Percentiles rank a stretch among this genome's conserved stretches.
Conservation (phyloP, 2,888 invertebrate species). For the Siphlonurus alternatus region DNA sequence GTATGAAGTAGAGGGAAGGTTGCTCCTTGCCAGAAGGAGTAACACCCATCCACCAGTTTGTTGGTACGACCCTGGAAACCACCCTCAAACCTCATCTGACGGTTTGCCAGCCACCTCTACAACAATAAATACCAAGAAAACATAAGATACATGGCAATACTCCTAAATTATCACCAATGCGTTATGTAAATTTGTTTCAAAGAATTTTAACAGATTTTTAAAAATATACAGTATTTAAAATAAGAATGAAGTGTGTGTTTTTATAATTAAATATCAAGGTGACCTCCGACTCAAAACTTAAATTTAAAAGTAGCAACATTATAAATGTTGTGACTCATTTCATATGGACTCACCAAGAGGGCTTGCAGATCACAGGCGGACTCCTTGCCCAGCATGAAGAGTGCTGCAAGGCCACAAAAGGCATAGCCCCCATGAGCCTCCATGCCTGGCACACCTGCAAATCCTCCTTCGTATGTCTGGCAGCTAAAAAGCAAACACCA, state of each 20-base stretch:
- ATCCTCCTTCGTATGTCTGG: conserved; percentile 98
- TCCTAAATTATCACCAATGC: too few species aligned
- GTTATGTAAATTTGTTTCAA: too few species aligned
- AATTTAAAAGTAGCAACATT: conserved; percentile 5
- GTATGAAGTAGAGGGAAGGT: conserved; percentile 75
- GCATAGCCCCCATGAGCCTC: conserved; percentile 99
- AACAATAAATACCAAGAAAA: conserved; percentile 9
- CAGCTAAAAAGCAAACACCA: conserved; percentile 42
- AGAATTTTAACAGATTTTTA: too few species aligned
- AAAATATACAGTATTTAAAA: too few species aligned
- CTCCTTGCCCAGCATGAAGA: conserved; percentile 63
- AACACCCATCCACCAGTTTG: conserved; percentile 96
- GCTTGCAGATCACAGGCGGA: conserved; percentile 57
- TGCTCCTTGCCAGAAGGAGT: conserved; percentile 98
- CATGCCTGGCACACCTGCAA: conserved; percentile 82
- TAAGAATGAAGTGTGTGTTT: too few species aligned
- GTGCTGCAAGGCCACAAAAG: conserved; percentile 86
- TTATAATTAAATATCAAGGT: too few species aligned
- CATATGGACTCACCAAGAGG: conserved; percentile 36
- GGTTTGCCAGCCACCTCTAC: conserved; percentile 70
- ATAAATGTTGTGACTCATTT: neutral
- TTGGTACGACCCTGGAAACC: conserved; percentile 97
- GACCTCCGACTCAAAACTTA: too few species aligned
- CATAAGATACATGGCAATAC: too few species aligned
- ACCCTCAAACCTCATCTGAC: conserved; percentile 89